A percentile compares a stretch with the other conserved stretches of the same genome.
These are phyloP conservation scores for Ryuthela nishihirai DNA, from an alignment of 2,888 invertebrate genomes.

Conservation along the genomic window DNA sequence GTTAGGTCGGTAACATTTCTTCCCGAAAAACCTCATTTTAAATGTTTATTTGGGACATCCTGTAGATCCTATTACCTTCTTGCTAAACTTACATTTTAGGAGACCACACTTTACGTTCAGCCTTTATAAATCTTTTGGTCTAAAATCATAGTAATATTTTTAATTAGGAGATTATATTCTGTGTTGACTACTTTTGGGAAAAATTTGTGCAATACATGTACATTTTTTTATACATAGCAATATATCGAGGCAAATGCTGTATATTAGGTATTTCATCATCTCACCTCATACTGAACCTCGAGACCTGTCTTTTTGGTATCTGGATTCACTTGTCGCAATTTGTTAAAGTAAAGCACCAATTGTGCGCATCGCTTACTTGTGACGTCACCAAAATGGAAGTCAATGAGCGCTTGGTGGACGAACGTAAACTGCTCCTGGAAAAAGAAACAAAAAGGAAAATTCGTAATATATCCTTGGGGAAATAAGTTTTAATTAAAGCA, in stretches of 20 bases:
- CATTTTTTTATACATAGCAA: background rate
- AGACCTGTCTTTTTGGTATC: constrained; percentile 27
- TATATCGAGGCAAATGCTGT: background rate
- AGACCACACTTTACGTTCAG: too few species aligned
- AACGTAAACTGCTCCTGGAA: constrained; percentile 32
- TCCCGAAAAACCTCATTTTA: too few species aligned
- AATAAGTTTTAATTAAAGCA: background rate
- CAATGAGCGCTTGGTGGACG: constrained; percentile 30
- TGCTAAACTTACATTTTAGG: too few species aligned
- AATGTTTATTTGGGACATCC: too few species aligned
- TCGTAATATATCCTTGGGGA: background rate
- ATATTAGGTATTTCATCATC: background rate
- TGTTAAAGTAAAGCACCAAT: constrained; percentile 34
- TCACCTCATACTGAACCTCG: constrained; percentile 31
- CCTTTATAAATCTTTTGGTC: too few species aligned
- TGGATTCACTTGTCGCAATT: constrained; percentile 13
- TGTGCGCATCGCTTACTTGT: constrained; percentile 14
- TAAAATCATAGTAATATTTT: too few species aligned
- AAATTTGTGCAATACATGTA: too few species aligned
- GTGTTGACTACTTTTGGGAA: too few species aligned
- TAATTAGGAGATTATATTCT: too few species aligned
- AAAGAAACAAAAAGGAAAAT: background rate
- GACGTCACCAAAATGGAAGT: constrained; percentile 30
- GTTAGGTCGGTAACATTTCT: too few species aligned
- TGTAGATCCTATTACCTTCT: too few species aligned